Base-by-base conservation (phyloP, 2,888 invertebrate genomes). In the Tenthredo distinguenda region DNA sequence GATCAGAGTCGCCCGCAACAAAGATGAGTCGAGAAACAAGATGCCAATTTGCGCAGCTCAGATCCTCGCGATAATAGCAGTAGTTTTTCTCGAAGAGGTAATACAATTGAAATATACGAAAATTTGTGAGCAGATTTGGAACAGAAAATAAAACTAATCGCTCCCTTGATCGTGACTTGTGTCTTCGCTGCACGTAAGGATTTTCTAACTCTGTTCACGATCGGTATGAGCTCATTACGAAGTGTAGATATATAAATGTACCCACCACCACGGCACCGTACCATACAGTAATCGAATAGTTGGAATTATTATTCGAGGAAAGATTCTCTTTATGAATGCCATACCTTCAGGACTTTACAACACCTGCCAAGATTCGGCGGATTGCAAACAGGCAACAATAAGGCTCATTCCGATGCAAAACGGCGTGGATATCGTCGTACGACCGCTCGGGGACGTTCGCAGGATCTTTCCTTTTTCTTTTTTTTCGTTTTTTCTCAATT, bases 351-450 rank as follows among this genome's bases (percentile, higher is more conserved):
- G 88, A 91, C 87, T 90, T 91, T 91, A 90, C 89, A 89, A 90
- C 88, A 90, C 88, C 89, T 90, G 90, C 88, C 90, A 88, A 88
- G 89, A 88, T 91, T 90, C 89, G 89, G 89, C 87, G 87, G 88
- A 86, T 87, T 87, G 88, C 89, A 87, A 90, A 87, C 89, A 87
- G 89, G 88, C 88, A 91, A 91, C 91, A 91, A 91, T 91, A 90
- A 91, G 89, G 87, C 88, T 89, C 88, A 91, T 91, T 91, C 88
- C 90, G 88, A 91, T 91, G 91, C 90, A 90, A 90, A 91, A 86
- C 88, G 89, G 88, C 87, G 85, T 26, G 65, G 83, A 79, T 81
- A 83, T 43, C 68, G 47, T 68, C 83, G 83, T 31, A 77, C 55
- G 77, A 34, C 21, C 55, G 55, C 47, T 47, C 43, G 21, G 77